Evolutionary conservation across 2,888 invertebrate genomes (phyloP), one percentile per base, ranked within the genome.

Genomic region (Sphaerophoria rueppellii): DNA sequence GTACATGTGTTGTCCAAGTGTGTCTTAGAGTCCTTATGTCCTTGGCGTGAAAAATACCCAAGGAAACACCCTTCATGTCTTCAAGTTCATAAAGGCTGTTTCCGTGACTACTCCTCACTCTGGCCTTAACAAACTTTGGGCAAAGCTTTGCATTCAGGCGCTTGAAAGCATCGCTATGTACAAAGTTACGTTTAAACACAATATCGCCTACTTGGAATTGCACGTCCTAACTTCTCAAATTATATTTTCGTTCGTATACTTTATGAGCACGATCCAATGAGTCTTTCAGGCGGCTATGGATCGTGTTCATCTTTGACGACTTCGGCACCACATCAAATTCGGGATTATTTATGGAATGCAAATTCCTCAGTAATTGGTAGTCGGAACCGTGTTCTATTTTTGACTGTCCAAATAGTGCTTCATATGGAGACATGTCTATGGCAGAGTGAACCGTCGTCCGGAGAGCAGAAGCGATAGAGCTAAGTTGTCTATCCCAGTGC

Each of bases 351-450:
- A 75, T 6, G 12, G 32, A 9, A 0, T 67, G n/a, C 7, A 54
- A 11, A 16, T 24, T 54, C n/a, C 52, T 16, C 32, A 54, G 52
- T 32, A 54, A 11, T 16, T 14, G 6, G 6, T 50, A 50, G 50
- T 50, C 50, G 7, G 50, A 50, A n/a, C 50, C 50, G 16, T 50
- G 50, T 14, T 50, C 50, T 65, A 54, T 14, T 12, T 52, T 54
- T 3, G 24, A 32, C 12, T 55, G 40, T 5, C 74, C 74, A 32
- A 74, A 74, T 6, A 74, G 9, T 5, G 74, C 74, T 24, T 63
- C 61, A 12, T 54, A 46, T 6, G 74, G 74, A 12, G 63, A 74
- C 43, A 63, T 74, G 12, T 43, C 43, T 5, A 74, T 74, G 0
- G 74, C 74, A 1, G 74, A 74, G 34, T 54, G 52, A 54, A 54